phyloP scores from a whole-genome alignment of 2,113 vertebrate genomes.

The Glaucomys volans region DNA sequence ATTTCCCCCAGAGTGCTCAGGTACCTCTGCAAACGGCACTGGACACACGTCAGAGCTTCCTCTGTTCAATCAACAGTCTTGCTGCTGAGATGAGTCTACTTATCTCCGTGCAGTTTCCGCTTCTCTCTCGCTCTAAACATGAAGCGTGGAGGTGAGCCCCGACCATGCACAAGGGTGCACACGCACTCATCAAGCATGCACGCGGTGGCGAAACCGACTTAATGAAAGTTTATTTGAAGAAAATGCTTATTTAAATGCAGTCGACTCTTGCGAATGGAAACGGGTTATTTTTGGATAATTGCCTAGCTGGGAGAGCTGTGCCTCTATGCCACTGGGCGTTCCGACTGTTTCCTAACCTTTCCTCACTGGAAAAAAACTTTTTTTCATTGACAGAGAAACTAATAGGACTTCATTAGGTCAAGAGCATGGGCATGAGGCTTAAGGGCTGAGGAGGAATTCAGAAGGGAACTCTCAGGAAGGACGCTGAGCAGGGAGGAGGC shows the following conservation, averaged over 20 bases:
- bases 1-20: background rate
- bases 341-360: constrained; percentile 70
- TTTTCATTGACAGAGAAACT: constrained; percentile 47
- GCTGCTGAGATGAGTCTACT: background rate
- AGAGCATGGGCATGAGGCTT: constrained; percentile 35
- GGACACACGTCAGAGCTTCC: background rate
- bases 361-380: background rate
- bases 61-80: background rate
- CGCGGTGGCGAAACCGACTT: constrained; percentile 35
- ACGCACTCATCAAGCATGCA: background rate
- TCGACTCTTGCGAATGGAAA: constrained; percentile 66
- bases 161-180: accelerated
- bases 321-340: constrained; percentile 38
- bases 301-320: constrained; percentile 58
- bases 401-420: constrained; percentile 64
- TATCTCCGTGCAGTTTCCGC: background rate
- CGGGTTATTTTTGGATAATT: constrained; percentile 78
- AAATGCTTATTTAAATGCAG: constrained; percentile 77
- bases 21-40: background rate
- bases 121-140: constrained; percentile 11
- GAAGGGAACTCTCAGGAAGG: background rate
- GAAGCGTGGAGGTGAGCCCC: background rate
- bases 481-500: background rate
- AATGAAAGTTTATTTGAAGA: constrained; percentile 72
- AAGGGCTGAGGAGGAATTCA: background rate